Percentiles rank a stretch among this genome's conserved stretches.
Conservation (phyloP, 2,888 invertebrate genomes). For the Drosophila vallismaia region DNA sequence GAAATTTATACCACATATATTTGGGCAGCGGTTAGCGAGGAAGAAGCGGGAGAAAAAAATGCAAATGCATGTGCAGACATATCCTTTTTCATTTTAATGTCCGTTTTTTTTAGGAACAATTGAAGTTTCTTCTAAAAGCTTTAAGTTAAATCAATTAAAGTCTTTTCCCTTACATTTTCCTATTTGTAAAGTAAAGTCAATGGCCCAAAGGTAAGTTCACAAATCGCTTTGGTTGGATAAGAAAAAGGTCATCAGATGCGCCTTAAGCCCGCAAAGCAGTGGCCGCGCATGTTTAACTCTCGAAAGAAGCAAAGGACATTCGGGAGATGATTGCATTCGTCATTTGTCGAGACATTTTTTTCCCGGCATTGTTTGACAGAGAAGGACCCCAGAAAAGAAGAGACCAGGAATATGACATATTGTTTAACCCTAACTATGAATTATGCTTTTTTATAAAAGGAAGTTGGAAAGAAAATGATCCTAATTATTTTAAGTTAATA, state of each 20-base stretch:
- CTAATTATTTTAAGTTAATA: no score
- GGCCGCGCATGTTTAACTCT: conserved; percentile 64
- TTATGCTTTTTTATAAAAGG: neutral
- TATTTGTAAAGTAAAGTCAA: neutral
- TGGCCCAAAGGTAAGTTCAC: conserved; percentile 19
- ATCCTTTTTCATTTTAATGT: conserved; percentile 9
- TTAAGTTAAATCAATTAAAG: neutral
- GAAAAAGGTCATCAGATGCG: conserved; percentile 62
- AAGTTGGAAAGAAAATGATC: no score
- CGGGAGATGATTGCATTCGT: conserved; percentile 57
- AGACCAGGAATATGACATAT: neutral
- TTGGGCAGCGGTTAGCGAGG: conserved; percentile 19
- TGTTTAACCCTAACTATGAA: conserved; percentile 7
- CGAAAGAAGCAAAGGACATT: conserved; percentile 27
- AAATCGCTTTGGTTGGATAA: conserved; percentile 67
- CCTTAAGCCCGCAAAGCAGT: conserved; percentile 8
- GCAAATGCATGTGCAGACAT: conserved; percentile 54
- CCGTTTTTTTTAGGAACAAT: neutral
- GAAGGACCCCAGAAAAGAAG: conserved; percentile 2
- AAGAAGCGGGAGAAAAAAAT: conserved; percentile 45
- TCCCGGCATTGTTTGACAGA: conserved; percentile 1
- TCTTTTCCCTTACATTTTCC: neutral
- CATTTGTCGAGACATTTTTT: conserved; percentile 59
- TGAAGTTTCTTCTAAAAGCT: neutral
- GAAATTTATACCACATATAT: conserved; percentile 43